Conservation (phyloP, 2,888 invertebrate species). For the Melinaea marsaeus region DNA sequence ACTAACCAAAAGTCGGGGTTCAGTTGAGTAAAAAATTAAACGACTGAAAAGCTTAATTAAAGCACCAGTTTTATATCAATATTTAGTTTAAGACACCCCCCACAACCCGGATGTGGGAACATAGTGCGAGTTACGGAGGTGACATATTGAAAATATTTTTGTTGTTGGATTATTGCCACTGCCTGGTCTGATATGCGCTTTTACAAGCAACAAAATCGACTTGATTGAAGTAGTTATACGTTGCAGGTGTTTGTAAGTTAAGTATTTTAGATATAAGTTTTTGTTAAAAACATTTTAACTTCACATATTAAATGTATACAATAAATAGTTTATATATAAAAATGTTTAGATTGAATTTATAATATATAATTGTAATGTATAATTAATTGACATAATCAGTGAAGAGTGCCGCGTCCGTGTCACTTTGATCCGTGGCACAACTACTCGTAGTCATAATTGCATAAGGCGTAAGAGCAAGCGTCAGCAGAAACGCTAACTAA, state of each 20-base stretch:
- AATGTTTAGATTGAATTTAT: too few relatives aligned
- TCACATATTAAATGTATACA: too few relatives aligned
- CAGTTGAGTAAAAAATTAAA: conserved; percentile 68
- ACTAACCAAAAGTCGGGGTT: conserved; percentile 55
- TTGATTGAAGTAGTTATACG: too few relatives aligned
- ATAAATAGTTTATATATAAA: too few relatives aligned
- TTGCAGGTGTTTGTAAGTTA: too few relatives aligned
- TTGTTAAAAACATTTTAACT: too few relatives aligned
- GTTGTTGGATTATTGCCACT: too few relatives aligned
- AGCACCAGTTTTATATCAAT: conserved; percentile 69
- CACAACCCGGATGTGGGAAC: conserved; percentile 38
- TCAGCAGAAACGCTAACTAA: conserved; percentile 72
- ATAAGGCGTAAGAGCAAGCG: conserved; percentile 67
- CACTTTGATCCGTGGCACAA: conserved; percentile 30
- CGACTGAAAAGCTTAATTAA: conserved; percentile 73
- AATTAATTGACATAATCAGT: not conserved
- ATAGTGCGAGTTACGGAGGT: conserved; percentile 8
- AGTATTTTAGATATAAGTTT: too few relatives aligned
- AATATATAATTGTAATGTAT: too few relatives aligned
- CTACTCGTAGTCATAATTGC: conserved; percentile 67
- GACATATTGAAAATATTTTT: not conserved
- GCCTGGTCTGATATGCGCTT: too few relatives aligned
- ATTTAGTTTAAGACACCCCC: conserved; percentile 74
- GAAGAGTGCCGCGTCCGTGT: conserved; percentile 37
- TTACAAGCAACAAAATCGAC: too few relatives aligned